phyloP scores from a whole-genome alignment of 2,888 invertebrate genomes.

The Chirona hameri region DNA sequence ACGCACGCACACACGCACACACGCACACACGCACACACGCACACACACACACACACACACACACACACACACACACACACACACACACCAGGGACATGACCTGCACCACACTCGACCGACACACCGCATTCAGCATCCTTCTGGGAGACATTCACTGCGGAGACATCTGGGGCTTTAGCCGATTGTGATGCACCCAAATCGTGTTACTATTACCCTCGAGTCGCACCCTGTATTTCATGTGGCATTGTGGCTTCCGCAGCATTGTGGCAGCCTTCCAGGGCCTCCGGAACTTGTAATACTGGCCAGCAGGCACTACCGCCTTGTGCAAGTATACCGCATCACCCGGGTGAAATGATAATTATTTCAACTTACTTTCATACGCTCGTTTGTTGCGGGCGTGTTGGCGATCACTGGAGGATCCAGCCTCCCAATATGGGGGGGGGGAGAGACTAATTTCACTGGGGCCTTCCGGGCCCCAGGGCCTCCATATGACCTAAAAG shows the following conservation, averaged over 20 bases:
- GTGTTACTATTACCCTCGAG: not conserved
- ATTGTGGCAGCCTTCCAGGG: not conserved
- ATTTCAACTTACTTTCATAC: not conserved
- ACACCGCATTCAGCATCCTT: not conserved
- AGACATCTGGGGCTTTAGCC: not conserved
- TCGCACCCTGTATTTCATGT: not conserved
- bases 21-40: constrained; percentile 26
- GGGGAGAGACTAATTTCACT: too few relatives aligned
- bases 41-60: constrained; percentile 26
- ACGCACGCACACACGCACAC: too few relatives aligned
- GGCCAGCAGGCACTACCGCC: not conserved
- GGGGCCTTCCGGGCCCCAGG: too few relatives aligned
- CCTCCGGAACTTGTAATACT: not conserved
- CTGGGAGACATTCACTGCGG: not conserved
- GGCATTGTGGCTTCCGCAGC: not conserved
- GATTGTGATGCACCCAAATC: not conserved
- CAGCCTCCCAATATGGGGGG: too few relatives aligned
- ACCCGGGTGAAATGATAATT: not conserved
- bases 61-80: too few relatives aligned
- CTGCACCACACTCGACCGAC: not conserved
- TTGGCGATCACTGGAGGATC: too few relatives aligned
- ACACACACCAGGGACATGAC: not conserved
- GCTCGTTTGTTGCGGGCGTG: not conserved
- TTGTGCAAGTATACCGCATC: not conserved
- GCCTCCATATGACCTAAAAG: too few relatives aligned